Conservation (phyloP, 1,140 invertebrate species). For the Gryllus bimaculatus region DNA sequence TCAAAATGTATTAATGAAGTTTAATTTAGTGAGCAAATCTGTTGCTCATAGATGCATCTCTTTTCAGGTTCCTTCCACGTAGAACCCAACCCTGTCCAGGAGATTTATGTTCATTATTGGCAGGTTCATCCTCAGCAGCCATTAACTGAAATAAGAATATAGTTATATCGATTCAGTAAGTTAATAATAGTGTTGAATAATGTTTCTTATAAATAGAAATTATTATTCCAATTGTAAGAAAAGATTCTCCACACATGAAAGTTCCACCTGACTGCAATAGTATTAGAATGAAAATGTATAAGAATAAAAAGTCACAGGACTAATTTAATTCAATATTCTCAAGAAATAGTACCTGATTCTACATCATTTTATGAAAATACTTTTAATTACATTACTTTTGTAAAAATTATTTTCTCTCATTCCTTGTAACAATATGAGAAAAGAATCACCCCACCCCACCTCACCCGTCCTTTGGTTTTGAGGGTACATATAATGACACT, state of each 20-base stretch:
- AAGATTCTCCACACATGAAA: background rate
- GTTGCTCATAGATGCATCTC: slow-evolving; percentile 34
- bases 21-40: slow-evolving; percentile 20
- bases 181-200: background rate
- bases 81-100: slow-evolving; percentile 42
- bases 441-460: too few species aligned
- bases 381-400: too few species aligned
- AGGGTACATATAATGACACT: too few species aligned
- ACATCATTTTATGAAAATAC: too few species aligned
- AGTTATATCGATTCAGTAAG: too few species aligned
- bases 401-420: too few species aligned
- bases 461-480: too few species aligned
- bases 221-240: slow-evolving; percentile 25
- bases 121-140: slow-evolving; percentile 43
- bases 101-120: slow-evolving; percentile 36
- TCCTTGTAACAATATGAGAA: too few species aligned
- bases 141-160: slow-evolving; percentile 27
- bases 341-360: too few species aligned
- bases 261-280: background rate
- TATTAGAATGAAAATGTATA: background rate
- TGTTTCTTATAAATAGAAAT: background rate
- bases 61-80: slow-evolving; percentile 37
- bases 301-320: background rate
- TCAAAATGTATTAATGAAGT: too few species aligned
- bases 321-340: too few species aligned